Evolutionary conservation across 2,113 vertebrate genomes (phyloP).

Genomic region (Hydrochoerus hydrochaeris): DNA sequence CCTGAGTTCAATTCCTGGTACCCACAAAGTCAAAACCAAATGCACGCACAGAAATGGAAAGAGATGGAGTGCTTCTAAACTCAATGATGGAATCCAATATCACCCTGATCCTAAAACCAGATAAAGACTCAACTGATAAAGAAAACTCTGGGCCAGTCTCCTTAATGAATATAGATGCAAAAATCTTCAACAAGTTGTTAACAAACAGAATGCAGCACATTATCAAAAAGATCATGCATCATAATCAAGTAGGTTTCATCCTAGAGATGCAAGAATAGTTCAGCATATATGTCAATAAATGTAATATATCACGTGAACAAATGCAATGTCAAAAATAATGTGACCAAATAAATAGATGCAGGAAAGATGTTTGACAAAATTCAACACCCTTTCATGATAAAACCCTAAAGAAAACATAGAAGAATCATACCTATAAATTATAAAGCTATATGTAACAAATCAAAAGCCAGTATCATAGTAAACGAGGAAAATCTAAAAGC

Average conservation of each 20-base stretch:
- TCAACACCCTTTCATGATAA: not conserved
- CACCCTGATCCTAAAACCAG: too few species aligned
- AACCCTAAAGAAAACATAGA: not conserved
- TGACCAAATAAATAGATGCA: not conserved
- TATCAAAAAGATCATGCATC: not conserved
- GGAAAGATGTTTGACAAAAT: not conserved
- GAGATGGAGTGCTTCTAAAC: too few species aligned
- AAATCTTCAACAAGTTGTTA: not conserved
- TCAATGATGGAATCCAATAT: too few species aligned
- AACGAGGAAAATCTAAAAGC: not conserved
- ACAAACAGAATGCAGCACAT: not conserved
- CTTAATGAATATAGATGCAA: not conserved
- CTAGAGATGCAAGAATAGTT: not conserved
- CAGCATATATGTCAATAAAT: too few species aligned
- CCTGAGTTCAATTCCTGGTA: too few species aligned
- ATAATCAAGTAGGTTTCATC: not conserved
- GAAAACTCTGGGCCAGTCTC: too few species aligned
- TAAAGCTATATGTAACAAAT: not conserved
- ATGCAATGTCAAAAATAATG: not conserved
- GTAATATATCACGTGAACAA: too few species aligned
- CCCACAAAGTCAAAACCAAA: too few species aligned
- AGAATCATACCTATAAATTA: not conserved
- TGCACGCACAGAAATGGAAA: too few species aligned
- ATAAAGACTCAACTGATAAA: too few species aligned
- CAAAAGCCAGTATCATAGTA: too few species aligned